These are phyloP conservation scores for Lycopodina hypogea DNA, from an alignment of 37 sponge, comb jelly and placozoan genomes.

Conservation along the genomic window DNA sequence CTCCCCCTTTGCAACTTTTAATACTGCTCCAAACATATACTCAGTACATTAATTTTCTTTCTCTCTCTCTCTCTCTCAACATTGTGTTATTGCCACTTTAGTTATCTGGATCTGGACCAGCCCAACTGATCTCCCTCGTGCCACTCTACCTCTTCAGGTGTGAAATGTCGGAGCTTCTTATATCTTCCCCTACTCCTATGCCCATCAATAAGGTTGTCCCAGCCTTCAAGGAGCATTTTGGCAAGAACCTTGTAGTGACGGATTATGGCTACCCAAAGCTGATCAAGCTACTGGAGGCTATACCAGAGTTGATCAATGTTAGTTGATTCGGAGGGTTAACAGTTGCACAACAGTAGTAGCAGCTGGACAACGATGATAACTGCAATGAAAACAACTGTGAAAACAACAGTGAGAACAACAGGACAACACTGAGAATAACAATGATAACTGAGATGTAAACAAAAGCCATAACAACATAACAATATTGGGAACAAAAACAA, in stretches of 20 bases:
- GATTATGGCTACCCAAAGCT: slow-evolving; percentile 47
- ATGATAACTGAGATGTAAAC: too few relatives aligned
- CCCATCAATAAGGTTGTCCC: slow-evolving; percentile 53
- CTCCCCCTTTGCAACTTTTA: too few relatives aligned
- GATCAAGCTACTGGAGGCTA: slow-evolving; percentile 44
- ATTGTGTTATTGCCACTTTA: too few relatives aligned
- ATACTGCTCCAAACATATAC: too few relatives aligned
- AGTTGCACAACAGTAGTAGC: not conserved
- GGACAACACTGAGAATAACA: too few relatives aligned
- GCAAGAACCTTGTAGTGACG: slow-evolving; percentile 4
- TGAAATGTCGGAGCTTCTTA: slow-evolving; percentile 49
- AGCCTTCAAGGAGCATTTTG: slow-evolving; percentile 40
- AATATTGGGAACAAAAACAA: too few relatives aligned
- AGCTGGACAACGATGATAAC: not conserved
- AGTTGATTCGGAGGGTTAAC: not conserved
- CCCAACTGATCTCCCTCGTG: slow-evolving; percentile 14
- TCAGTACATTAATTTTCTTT: too few relatives aligned
- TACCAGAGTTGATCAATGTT: slow-evolving; percentile 56
- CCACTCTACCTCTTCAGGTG: slow-evolving; percentile 35
- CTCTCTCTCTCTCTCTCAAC: too few relatives aligned
- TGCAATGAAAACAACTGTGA: too few relatives aligned
- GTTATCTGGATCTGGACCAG: slow-evolving; percentile 57
- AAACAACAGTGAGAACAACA: too few relatives aligned
- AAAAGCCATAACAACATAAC: too few relatives aligned
- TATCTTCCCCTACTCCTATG: slow-evolving; percentile 40